Base-by-base conservation (phyloP, 2,797 vertebrate genomes). In the Sebastes matsubarae region DNA sequence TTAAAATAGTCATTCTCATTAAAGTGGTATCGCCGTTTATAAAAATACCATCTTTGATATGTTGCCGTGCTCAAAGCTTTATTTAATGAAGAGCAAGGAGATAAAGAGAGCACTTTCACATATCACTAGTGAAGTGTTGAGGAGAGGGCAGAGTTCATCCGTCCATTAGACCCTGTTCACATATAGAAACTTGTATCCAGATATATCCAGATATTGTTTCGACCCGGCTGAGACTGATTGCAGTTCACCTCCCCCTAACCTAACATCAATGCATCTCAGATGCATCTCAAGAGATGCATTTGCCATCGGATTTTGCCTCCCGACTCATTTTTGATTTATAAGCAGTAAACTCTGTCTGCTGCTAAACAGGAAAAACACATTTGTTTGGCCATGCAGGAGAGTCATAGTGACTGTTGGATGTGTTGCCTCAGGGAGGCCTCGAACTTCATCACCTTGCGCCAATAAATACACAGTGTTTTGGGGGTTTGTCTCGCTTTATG, bases 381-480 rank as follows among this genome's bases (percentile, higher is more conserved):
- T 59, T 69, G 46, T 71, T 52, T 22, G n/a, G 32, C 36, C 57
- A 9, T 79, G 72, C 57, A 24, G 22, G 8, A 32, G 34, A 58
- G 55, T 60, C 11, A 34, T 11, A 30, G 57, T 5, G n/a, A 34
- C 36, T 69, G 42, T 14, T 74, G 68, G 57, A 72, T 70, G 12
- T 57, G 73, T 72, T 18, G 72, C 74, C 71, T 78, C 8, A 8
- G 82, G 79, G 68, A 78, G 50, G 29, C 59, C 24, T 2, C 24
- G 25, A 84, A 69, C 77, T 79, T 68, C 68, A 72, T 80, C 77
- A 68, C 46, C 77, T 72, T 72, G 34, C 72, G 63, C 34, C 3
- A 22, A 73, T 59, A 85, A 83, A 68, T 63, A 38, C 59, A 66
- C 20, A 14, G 57, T 69, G 29, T 57, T 75, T 76, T 29, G n/a